Base-by-base conservation (phyloP, 2,113 vertebrate genomes). In the Tragelaphus buxtoni region DNA sequence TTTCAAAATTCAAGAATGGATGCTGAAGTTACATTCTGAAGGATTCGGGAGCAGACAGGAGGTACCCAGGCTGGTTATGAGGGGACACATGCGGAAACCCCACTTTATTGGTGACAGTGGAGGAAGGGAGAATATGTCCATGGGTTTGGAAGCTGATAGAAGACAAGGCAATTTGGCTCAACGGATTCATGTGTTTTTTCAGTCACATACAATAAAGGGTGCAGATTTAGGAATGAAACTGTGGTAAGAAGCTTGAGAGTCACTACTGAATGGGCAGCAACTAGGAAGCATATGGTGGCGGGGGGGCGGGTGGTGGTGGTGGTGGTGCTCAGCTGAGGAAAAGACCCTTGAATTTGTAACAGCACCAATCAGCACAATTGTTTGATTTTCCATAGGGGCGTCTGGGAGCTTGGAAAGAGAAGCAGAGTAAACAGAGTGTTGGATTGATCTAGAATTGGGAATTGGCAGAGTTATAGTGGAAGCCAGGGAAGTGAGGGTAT, bases 351-450 rank as follows among this genome's bases (percentile, higher is more conserved):
- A 7, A 49, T 22, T 11, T 53, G 65, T 58, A 82, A 69, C 10
- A 30, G 69, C 0, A 2, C 74, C 60, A 51, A 1, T 56, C 42
- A 45, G 58, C 58, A 49, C 82, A 63, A 24, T 2, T 35, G 8
- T 56, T 13, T 39, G 12, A 32, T 80, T 93, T 95, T 72, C 76
- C 2, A 1, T 7, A 76, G 61, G 32, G 60, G 58, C 0, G 0
- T 60, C 95, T 89, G 77, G 81, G 81, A 77, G 61, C 72, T 86
- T 89, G 58, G 61, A 89, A 61, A 89, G 85, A 79, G 76, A 90
- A 96, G 55, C n/a, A 32, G 51, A 91, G 82, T 80, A 81, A 69
- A 95, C 45, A 58, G 51, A 88, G 74, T 2, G 4, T 18, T 95
- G 76, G 60, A 22, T 4, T 35, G 51, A 85, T n/a, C 45, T 16